Conservation (phyloP, 2,888 invertebrate genomes). For the Drosophila suboccidentalis region DNA sequence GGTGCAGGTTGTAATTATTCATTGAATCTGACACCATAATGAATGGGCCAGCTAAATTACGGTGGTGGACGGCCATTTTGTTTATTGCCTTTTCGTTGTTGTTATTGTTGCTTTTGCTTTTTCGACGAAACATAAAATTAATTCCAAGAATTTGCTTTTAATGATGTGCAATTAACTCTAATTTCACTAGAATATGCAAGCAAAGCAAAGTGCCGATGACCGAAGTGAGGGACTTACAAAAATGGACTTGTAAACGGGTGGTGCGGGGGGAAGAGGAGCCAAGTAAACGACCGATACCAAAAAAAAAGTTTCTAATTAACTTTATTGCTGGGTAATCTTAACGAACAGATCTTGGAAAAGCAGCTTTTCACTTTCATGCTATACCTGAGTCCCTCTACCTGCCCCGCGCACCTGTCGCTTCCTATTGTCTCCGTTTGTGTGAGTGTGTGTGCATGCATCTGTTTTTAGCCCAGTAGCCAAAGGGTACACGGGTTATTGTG, state of each 20-base stretch:
- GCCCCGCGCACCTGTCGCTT: constrained; percentile 26
- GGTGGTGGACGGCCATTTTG: constrained; percentile 69
- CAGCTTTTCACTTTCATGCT: constrained; percentile 55
- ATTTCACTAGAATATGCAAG: constrained; percentile 77
- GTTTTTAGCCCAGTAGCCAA: neutral
- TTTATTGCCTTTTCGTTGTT: constrained; percentile 41
- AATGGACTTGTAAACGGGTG: neutral
- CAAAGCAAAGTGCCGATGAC: constrained; percentile 62
- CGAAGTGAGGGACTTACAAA: constrained; percentile 23
- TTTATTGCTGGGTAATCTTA: constrained; percentile 62
- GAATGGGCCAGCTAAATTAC: constrained; percentile 50
- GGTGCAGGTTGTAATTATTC: constrained; percentile 61
- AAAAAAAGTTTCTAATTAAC: constrained; percentile 68
- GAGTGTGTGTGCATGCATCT: neutral
- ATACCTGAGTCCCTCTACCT: constrained; percentile 31
- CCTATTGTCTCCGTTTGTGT: neutral
- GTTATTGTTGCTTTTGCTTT: constrained; percentile 34
- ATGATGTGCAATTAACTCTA: constrained; percentile 78
- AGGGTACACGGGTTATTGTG: neutral
- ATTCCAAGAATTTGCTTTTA: constrained; percentile 74
- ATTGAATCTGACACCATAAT: constrained; percentile 63
- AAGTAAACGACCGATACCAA: constrained; percentile 30
- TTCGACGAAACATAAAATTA: constrained; percentile 66
- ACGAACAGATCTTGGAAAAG: constrained; percentile 63
- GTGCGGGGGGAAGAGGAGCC: neutral